These are phyloP conservation scores for Poeciliopsis paucimaculata DNA, from an alignment of 2,797 vertebrate genomes.

Conservation along the genomic window DNA sequence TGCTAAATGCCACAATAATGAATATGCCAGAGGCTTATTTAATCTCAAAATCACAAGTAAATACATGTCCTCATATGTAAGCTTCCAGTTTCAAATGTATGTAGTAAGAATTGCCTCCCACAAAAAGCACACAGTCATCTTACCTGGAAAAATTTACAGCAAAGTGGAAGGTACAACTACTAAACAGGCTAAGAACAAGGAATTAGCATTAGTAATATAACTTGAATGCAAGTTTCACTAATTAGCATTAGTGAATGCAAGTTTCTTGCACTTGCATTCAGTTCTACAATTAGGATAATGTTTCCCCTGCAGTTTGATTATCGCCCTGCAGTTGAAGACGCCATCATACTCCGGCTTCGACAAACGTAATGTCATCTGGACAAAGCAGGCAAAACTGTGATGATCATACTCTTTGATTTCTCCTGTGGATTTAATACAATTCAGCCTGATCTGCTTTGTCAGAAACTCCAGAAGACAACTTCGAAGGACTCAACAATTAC, in stretches of 20 bases:
- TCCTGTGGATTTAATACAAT: too few relatives aligned
- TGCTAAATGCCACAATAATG: not conserved
- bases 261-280: not conserved
- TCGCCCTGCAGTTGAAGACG: too few relatives aligned
- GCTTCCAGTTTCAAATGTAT: not conserved
- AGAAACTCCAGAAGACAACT: too few relatives aligned
- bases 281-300: not conserved
- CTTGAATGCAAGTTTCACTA: too few relatives aligned
- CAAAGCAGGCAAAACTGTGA: too few relatives aligned
- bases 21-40: not conserved
- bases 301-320: too few relatives aligned
- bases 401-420: too few relatives aligned
- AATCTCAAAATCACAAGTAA: not conserved
- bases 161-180: not conserved
- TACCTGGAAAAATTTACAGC: not conserved
- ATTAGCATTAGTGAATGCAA: too few relatives aligned
- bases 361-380: too few relatives aligned
- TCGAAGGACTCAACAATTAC: too few relatives aligned
- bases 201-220: not conserved
- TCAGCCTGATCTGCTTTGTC: too few relatives aligned
- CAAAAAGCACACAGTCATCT: not conserved
- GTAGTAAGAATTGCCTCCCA: not conserved
- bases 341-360: too few relatives aligned
- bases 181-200: not conserved
- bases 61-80: not conserved